Conservation (phyloP, 2,113 vertebrate genomes). For the Amazona guildingii region DNA sequence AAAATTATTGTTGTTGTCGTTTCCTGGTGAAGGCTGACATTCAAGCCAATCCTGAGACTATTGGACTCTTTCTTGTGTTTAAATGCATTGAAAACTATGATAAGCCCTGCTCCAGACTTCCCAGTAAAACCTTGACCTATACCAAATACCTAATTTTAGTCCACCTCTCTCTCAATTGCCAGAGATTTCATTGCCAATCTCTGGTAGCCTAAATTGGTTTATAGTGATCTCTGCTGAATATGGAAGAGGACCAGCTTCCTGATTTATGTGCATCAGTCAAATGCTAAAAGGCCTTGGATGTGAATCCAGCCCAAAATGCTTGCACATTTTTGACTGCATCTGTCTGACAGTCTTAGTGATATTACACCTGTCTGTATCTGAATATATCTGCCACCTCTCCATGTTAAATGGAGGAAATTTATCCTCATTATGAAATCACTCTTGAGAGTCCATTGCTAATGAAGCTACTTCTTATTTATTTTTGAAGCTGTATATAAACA, state of each 20-base stretch:
- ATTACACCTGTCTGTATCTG: conserved; percentile 6
- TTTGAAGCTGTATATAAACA: conserved; percentile 66
- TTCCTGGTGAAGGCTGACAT: background rate
- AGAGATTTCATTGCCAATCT: background rate
- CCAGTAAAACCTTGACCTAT: background rate
- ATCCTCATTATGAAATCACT: conserved; percentile 57
- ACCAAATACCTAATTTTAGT: background rate
- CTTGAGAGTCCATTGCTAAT: conserved; percentile 62
- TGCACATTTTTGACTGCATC: background rate
- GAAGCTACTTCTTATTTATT: conserved; percentile 66
- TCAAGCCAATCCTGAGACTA: background rate
- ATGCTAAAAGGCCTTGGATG: background rate
- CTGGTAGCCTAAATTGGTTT: background rate
- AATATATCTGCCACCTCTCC: background rate
- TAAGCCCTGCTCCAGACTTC: background rate
- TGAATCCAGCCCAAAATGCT: background rate
- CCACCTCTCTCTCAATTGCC: background rate
- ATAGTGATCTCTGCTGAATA: background rate
- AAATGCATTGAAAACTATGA: background rate
- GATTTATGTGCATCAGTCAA: background rate
- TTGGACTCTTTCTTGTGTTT: background rate
- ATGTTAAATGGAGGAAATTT: conserved; percentile 44
- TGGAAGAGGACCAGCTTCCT: background rate
- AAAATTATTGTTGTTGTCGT: background rate
- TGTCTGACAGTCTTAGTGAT: background rate